phyloP scores from a whole-genome alignment of 37 sponge, comb jelly and placozoan genomes.

The Aplysina aerophoba region DNA sequence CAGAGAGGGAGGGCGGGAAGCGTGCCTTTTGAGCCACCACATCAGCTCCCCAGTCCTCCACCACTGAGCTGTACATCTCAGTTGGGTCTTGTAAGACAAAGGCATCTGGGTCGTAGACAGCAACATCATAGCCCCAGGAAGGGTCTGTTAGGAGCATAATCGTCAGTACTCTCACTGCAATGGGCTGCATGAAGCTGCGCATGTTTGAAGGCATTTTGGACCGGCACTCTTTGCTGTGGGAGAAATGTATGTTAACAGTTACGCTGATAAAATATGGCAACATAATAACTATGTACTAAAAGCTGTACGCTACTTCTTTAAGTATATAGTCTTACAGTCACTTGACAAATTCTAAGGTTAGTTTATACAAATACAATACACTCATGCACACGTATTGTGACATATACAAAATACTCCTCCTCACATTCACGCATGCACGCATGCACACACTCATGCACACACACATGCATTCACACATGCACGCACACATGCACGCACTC shows the following conservation, averaged over 20 bases:
- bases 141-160: slow-evolving; percentile 10
- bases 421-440: no score
- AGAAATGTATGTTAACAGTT: neutral
- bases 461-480: neutral
- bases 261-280: no score
- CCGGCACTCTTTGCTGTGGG: slow-evolving; percentile 1
- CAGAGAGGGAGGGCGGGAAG: neutral
- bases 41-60: neutral
- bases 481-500: neutral
- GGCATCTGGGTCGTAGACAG: slow-evolving; percentile 16
- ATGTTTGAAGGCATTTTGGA: neutral
- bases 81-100: neutral
- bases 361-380: no score
- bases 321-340: no score
- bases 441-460: neutral
- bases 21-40: neutral
- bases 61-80: neutral
- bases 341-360: no score
- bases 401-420: no score
- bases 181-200: slow-evolving; percentile 1
- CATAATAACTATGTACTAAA: no score
- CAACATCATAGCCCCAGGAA: slow-evolving; percentile 23
- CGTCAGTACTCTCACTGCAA: neutral
- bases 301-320: no score
- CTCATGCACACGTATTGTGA: no score